Conservation (phyloP, 1,140 invertebrate genomes). For the Cyrtorhinus lividipennis region DNA sequence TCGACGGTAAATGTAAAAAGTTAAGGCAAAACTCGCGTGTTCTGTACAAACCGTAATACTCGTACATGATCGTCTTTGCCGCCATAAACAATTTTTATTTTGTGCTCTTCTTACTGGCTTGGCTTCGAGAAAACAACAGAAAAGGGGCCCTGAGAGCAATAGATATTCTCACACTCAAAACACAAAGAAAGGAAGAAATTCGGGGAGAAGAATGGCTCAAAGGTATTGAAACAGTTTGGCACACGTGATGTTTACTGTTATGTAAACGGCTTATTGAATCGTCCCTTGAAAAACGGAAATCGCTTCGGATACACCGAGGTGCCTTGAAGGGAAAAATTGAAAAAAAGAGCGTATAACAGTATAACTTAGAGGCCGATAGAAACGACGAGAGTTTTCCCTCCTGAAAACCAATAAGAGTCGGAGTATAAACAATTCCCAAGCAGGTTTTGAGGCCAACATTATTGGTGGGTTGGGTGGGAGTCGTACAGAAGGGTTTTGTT, state of each 20-base stretch:
- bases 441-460: neutral
- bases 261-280: neutral
- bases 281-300: too few species aligned
- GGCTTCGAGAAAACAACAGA: too few species aligned
- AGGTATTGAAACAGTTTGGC: neutral
- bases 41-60: too few species aligned
- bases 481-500: neutral
- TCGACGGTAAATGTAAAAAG: too few species aligned
- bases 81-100: too few species aligned
- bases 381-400: neutral
- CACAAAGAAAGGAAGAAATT: neutral
- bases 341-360: neutral
- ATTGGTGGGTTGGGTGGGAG: neutral
- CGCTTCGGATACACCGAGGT: too few species aligned
- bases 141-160: too few species aligned
- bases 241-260: neutral
- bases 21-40: too few species aligned
- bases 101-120: too few species aligned
- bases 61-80: too few species aligned
- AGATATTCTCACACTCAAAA: neutral
- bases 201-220: neutral
- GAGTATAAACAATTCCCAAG: neutral
- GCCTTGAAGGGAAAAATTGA: neutral
- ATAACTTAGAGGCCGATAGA: neutral
- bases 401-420: neutral